Percentiles rank a stretch among this genome's conserved stretches.
phyloP scores from a whole-genome alignment of 2,113 vertebrate species.

The Rhinoptilus africanus region DNA sequence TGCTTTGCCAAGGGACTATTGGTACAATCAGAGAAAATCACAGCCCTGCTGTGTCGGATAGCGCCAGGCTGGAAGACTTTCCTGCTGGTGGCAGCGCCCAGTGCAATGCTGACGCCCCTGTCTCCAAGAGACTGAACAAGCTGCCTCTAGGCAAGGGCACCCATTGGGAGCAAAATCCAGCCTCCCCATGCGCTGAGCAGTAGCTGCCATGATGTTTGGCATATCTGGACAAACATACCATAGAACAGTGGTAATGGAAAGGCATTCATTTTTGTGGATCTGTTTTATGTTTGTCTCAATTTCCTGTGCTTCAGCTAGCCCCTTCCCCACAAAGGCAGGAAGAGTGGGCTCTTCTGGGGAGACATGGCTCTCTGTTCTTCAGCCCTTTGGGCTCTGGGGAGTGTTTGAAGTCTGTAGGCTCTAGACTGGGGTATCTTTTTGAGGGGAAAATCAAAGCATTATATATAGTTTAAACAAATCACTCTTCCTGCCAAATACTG shows the following conservation, averaged over 20 bases:
- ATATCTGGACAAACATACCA: not conserved
- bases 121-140: not conserved
- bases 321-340: not conserved
- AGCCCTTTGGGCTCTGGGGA: not conserved
- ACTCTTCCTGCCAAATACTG: not conserved
- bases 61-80: not conserved
- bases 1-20: not conserved
- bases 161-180: not conserved
- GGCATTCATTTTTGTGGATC: not conserved
- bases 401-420: not conserved
- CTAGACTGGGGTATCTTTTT: not conserved
- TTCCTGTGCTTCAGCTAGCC: not conserved
- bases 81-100: not conserved
- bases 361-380: fast-evolving
- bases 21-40: not conserved
- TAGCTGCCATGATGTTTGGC: not conserved
- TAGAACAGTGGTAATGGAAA: not conserved
- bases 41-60: not conserved
- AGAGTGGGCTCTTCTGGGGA: not conserved
- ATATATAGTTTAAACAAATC: not conserved
- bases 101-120: not conserved
- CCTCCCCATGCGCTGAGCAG: fast-evolving
- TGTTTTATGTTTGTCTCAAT: not conserved
- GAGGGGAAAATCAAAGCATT: not conserved
- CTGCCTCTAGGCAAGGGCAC: not conserved